Conservation (phyloP, 2,113 vertebrate species). For the Sorex araneus region DNA sequence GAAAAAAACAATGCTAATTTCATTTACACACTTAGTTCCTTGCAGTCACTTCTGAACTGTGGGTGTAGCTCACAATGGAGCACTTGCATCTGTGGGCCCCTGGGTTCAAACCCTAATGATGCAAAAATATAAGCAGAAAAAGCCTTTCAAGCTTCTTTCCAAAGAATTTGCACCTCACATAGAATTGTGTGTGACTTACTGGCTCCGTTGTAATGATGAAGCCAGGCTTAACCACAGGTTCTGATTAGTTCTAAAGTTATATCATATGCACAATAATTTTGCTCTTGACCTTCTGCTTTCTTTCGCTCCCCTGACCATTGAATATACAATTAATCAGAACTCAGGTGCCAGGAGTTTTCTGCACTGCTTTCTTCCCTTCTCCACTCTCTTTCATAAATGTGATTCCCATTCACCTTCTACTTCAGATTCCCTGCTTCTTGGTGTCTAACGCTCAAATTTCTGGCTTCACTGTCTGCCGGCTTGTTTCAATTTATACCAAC, state of each 20-base stretch:
- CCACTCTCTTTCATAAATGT: neutral
- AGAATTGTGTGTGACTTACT: neutral
- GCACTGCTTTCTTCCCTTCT: neutral
- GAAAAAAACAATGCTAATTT: neutral
- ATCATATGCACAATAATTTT: neutral
- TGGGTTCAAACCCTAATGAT: too few relatives aligned
- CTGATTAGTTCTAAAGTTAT: neutral
- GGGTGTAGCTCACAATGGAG: too few relatives aligned
- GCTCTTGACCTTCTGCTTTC: neutral
- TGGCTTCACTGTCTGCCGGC: neutral
- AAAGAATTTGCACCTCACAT: neutral
- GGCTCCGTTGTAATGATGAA: neutral
- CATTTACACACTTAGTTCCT: neutral
- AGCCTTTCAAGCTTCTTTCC: constrained; percentile 5
- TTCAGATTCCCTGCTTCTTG: neutral
- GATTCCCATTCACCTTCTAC: neutral
- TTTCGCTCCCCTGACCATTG: neutral
- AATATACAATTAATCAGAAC: neutral
- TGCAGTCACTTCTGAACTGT: too few relatives aligned
- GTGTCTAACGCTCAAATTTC: neutral
- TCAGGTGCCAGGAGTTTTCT: neutral
- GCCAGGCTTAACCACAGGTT: neutral
- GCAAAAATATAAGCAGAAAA: neutral
- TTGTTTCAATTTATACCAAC: neutral
- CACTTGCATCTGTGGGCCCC: too few relatives aligned